Evolutionary conservation across 2,113 vertebrate species (phyloP), one percentile per base, ranked within the genome.

Genomic region (Paramisgurnus dabryanus): DNA sequence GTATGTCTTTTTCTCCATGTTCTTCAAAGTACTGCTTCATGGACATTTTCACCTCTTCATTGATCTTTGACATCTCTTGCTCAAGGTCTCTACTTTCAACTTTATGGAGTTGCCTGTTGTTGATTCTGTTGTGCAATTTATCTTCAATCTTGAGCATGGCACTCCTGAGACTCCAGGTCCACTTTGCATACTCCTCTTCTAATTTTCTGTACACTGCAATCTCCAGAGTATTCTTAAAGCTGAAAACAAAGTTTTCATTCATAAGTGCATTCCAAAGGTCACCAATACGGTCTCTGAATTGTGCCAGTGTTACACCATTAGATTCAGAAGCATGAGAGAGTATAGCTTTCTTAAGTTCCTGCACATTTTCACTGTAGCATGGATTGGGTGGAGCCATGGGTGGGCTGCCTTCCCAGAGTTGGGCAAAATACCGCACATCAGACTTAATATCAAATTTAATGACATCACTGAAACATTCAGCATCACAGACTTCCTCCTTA

Each of bases 161-260:
- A n/a, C 82, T 7, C 45, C 91, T 89, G 43, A 93, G 82, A 18
- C 45, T 11, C 72, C 77, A 85, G 0, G n/a, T 4, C 0, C 10
- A 18, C 68, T n/a, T 72, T 1, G 82, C 84, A 41, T 85, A 89
- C 0, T 40, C 50, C 0, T 8, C 74, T 66, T 93, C 91, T 27
- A 92, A 66, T 60, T 85, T 87, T 34, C 86, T 88, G 79, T 90
- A 88, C 0, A 8, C 70, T 15, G 87, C 79, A 41, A 93, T 85
- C 47, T 93, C 90, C 40, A 82, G 6, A 0, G 90, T 91, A 11
- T 92, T 93, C 72, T 79, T 92, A 80, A 93, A 93, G 55, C 89
- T 90, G 75, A 92, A 91, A 66, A 93, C 43, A 47, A 91, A 93
- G 39, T 83, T 84, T 0, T 79, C 67, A 7, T 76, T 0, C 82